Base-by-base conservation (phyloP, 2,113 vertebrate genomes). In the Petrocephalus zakoni region DNA sequence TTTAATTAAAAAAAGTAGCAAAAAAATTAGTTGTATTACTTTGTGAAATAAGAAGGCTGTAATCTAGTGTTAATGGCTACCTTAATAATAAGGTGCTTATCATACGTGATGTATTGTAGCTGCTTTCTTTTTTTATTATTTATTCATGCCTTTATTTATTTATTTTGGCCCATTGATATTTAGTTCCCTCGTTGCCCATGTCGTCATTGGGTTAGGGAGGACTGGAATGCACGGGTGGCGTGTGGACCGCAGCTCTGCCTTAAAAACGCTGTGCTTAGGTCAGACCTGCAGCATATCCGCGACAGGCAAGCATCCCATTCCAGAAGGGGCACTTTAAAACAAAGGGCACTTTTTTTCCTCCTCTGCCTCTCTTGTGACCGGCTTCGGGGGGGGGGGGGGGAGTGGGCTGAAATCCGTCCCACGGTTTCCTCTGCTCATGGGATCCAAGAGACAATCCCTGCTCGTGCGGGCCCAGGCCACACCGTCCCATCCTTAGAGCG, bases 251-350 rank as follows among this genome's bases (percentile, higher is more conserved):
- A 51, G 34, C 88, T 88, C 75, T 37, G 53, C 78, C 55, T 84
- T 85, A 84, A 34, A 81, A 82, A 22, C 46, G 10, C 25, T 49
- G 19, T 51, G 58, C 42, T 49, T 42, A 51, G 17, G 55, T 64
- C 34, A 64, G 34, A 75, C 42, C 2, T 4, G n/a, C 55, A 82
- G 37, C 53, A 84, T 56, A 17, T 19, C 42, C 15, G 78, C 42
- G 19, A 85, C 29, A 49, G 25, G 42, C 82, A 91, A 90, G 91
- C 89, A 49, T 29, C 82, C 92, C 89, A 58, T 87, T 52, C 84
- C 90, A 87, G 90, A 92, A 92, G 52, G 90, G 92, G 94, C 94
- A 95, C 94, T 96, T 95, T 94, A 94, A 92, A 88, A 34, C 53
- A 90, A 92, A 90, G 90, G 92, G 93, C 94, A 95, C 94, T 93